Base-by-base conservation (phyloP, 1,140 invertebrate genomes). In the Trypoxylus dichotomus region DNA sequence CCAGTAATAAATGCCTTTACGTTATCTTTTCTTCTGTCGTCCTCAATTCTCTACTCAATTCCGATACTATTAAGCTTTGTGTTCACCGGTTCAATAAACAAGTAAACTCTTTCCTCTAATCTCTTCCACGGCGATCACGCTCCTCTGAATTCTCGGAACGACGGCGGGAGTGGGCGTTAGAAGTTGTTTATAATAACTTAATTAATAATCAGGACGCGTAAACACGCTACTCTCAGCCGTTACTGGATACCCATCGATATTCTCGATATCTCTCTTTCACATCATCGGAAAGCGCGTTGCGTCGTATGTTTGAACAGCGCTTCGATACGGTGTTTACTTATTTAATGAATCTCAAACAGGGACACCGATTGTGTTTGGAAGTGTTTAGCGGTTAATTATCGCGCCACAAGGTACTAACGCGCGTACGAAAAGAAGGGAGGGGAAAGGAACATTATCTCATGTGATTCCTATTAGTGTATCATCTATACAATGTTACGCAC, bases 311-410 rank as follows among this genome's bases (percentile, higher is more conserved):
- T 54, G 47, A n/a, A 19, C 47, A 54, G 19, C 47, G 47, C 15
- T 54, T 15, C 47, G 47, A 54, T 54, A 19, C 47, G 47, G 47
- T 54, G 15, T 54, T 54, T 54, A 54, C 47, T 47, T 54, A 54
- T 54, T 54, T 54, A 54, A 54, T 54, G 47, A 54, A 54, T 54
- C 47, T 19, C 47, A 54, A 54, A 54, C 47, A 54, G 47, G 47
- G 47, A 54, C 47, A 19, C 15, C n/a, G 47, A 54, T 54, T 54
- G 47, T 54, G 47, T 54, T 54, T 54, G 47, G 19, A 54, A 54
- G 19, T 54, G 47, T 54, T 54, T 54, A 54, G 47, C 47, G 47
- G 47, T 54, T 54, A 54, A 54, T 54, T 54, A 54, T 54, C 47
- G 47, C 47, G 15, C 47, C 47, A 19, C 47, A 54, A 54, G 47